These are phyloP conservation scores for Mamestra configurata DNA, from an alignment of 1,140 invertebrate species.

Conservation along the genomic window DNA sequence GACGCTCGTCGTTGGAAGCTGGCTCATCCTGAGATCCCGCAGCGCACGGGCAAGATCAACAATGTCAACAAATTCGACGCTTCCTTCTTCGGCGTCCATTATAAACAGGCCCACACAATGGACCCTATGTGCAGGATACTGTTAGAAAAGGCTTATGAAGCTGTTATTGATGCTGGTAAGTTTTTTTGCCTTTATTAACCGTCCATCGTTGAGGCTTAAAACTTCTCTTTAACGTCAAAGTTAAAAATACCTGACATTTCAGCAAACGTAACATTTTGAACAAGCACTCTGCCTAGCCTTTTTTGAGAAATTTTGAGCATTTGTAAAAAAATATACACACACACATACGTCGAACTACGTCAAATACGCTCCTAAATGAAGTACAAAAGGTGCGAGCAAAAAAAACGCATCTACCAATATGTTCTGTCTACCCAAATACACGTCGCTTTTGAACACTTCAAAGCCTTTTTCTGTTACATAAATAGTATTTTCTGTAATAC, in stretches of 20 bases:
- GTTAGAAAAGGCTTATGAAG: conserved; percentile 95
- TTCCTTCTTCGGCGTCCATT: conserved; percentile 94
- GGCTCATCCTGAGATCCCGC: conserved; percentile 91
- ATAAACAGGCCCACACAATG: conserved; percentile 95
- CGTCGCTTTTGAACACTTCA: neutral
- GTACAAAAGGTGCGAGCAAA: neutral
- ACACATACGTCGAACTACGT: neutral
- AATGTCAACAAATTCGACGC: conserved; percentile 95
- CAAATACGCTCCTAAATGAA: neutral
- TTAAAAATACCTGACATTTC: no score
- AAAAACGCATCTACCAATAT: neutral
- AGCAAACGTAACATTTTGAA: no score
- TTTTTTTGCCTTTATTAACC: neutral
- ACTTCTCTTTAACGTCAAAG: no score
- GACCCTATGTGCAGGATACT: conserved; percentile 96
- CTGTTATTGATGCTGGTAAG: conserved; percentile 95
- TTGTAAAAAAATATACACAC: neutral
- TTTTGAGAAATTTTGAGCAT: no score
- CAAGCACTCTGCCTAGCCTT: no score
- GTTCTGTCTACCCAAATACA: neutral
- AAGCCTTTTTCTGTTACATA: neutral
- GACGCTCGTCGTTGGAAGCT: conserved; percentile 93
- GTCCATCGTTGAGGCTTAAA: no score
- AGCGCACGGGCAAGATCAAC: conserved; percentile 93
- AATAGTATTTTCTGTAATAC: conserved; percentile 16